phyloP scores from a whole-genome alignment of 2,113 vertebrate genomes.

The Charina bottae region DNA sequence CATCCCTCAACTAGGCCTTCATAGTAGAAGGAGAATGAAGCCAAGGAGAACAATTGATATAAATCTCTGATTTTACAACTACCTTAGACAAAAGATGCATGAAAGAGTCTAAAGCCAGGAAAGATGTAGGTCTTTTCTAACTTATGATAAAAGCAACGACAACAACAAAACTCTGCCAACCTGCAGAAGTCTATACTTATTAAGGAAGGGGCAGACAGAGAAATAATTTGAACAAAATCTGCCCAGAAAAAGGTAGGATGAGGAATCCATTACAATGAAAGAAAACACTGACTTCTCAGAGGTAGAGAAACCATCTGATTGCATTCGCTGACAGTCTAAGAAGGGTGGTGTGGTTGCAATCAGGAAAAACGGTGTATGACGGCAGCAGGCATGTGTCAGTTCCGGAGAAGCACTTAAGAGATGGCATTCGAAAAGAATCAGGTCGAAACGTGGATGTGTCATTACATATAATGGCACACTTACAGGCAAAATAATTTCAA shows the following conservation, averaged over 20 bases:
- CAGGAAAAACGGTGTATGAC: background rate
- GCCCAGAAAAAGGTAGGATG: background rate
- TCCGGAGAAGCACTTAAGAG: background rate
- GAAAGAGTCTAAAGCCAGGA: constrained; percentile 53
- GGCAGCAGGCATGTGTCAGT: background rate
- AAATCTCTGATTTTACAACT: constrained; percentile 62
- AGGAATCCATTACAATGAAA: constrained; percentile 37
- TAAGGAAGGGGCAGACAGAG: constrained; percentile 41
- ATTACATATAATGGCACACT: background rate
- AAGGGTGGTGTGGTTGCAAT: constrained; percentile 36
- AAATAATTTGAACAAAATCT: constrained; percentile 32
- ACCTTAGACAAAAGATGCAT: constrained; percentile 56
- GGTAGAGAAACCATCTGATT: constrained; percentile 49
- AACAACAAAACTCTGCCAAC: constrained; percentile 34
- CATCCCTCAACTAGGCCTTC: constrained; percentile 67
- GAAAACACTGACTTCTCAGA: constrained; percentile 28
- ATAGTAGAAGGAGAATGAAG: constrained; percentile 67
- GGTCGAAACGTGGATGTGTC: background rate
- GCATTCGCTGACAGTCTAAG: constrained; percentile 53
- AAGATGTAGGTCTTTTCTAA: constrained; percentile 67
- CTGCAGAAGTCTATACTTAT: constrained; percentile 43
- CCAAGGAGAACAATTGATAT: constrained; percentile 65
- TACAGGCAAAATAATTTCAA: constrained; percentile 6
- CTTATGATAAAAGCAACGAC: constrained; percentile 25
- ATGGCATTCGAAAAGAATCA: constrained; percentile 24